These are phyloP conservation scores for Eilema griseolum DNA, from an alignment of 2,888 invertebrate genomes.

Conservation along the genomic window DNA sequence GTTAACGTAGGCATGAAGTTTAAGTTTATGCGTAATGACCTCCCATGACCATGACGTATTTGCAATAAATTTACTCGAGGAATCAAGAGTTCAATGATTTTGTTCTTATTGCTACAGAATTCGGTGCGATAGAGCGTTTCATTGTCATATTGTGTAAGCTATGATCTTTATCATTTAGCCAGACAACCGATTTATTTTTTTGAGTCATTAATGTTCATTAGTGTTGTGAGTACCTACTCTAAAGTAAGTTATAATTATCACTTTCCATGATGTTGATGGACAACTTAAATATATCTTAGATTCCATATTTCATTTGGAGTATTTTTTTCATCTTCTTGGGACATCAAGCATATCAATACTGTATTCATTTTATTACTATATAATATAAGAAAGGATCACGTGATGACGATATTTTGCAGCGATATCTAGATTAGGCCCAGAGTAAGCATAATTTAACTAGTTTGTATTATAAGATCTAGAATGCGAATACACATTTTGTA, in stretches of 20 bases:
- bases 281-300: conserved; percentile 31
- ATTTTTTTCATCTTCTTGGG: background rate
- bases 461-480: too few species aligned
- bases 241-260: conserved; percentile 27
- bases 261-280: conserved; percentile 32
- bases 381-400: too few species aligned
- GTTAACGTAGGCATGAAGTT: conserved; percentile 45
- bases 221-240: conserved; percentile 13
- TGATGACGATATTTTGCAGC: too few species aligned
- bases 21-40: conserved; percentile 48
- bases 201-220: conserved; percentile 40
- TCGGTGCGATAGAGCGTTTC: conserved; percentile 47
- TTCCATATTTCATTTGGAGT: background rate
- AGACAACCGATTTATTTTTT: conserved; percentile 40
- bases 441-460: too few species aligned
- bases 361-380: background rate
- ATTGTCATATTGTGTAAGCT: conserved; percentile 45
- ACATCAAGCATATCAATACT: background rate
- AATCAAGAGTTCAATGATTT: conserved; percentile 60
- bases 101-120: conserved; percentile 49
- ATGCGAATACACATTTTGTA: too few species aligned
- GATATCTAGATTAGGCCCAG: too few species aligned
- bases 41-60: conserved; percentile 59
- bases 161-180: conserved; percentile 38
- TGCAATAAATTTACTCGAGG: conserved; percentile 45